A percentile compares a stretch with the other conserved stretches of the same genome.
These are phyloP conservation scores for Phrixothrix hirtus DNA, from an alignment of 2,888 invertebrate genomes.

Conservation along the genomic window DNA sequence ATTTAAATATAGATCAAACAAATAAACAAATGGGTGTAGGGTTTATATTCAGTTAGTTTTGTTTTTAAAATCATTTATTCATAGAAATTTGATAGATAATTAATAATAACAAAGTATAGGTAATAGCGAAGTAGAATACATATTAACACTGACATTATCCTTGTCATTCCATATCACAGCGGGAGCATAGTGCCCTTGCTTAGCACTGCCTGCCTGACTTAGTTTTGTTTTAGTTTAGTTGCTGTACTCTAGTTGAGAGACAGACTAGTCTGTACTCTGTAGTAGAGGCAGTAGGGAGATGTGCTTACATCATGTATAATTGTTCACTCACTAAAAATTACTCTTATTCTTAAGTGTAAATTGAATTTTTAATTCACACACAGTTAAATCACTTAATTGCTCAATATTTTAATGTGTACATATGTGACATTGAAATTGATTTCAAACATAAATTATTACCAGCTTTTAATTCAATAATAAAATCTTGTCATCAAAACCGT, in stretches of 20 bases:
- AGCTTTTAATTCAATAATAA: too few species aligned
- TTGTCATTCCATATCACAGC: conserved; percentile 37
- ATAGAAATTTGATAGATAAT: not conserved
- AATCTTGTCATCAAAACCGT: too few species aligned
- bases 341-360: not conserved
- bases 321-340: not conserved
- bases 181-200: conserved; percentile 49
- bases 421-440: too few species aligned
- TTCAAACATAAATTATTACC: too few species aligned
- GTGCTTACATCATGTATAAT: conserved; percentile 2
- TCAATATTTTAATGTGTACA: too few species aligned
- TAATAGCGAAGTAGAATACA: conserved; percentile 34
- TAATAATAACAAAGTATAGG: too few species aligned
- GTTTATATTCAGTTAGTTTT: too few species aligned
- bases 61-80: too few species aligned
- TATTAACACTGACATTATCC: conserved; percentile 49
- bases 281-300: conserved; percentile 15
- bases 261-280: conserved; percentile 4
- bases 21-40: too few species aligned
- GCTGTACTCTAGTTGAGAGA: conserved; percentile 10
- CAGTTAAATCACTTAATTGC: too few species aligned
- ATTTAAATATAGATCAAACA: too few species aligned
- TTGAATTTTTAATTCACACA: not conserved
- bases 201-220: conserved; percentile 52
- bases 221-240: conserved; percentile 19